Percentiles rank a stretch among this genome's conserved stretches.
Evolutionary conservation across 2,797 vertebrate species (phyloP).

Genomic region (Hipposideros larvatus): DNA sequence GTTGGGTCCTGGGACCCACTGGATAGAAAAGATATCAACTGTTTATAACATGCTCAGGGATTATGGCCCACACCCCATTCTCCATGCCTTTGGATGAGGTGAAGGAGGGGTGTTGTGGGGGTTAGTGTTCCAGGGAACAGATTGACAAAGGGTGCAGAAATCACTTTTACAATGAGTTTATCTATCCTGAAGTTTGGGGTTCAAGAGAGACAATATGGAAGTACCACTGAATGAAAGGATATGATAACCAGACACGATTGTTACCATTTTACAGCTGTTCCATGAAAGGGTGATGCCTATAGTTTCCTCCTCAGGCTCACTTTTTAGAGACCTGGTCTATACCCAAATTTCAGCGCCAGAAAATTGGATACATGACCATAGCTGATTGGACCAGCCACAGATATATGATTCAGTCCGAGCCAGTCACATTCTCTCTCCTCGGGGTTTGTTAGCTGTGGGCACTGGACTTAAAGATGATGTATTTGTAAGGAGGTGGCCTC

Average conservation of each 20-base stretch:
- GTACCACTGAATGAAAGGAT: neutral
- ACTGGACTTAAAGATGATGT: neutral
- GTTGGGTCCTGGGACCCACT: neutral
- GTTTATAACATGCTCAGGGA: neutral
- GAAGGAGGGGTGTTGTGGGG: neutral
- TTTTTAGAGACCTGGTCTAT: neutral
- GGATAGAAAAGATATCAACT: neutral
- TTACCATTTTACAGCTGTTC: neutral
- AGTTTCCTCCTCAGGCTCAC: neutral
- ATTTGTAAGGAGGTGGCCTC: neutral
- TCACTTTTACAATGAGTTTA: neutral
- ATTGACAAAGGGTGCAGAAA: neutral
- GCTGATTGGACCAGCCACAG: neutral
- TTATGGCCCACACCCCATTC: neutral
- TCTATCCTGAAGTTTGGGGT: neutral
- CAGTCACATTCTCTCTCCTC: neutral
- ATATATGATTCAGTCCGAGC: neutral
- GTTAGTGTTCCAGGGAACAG: neutral
- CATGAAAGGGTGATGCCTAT: too few species aligned
- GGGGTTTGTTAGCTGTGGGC: neutral
- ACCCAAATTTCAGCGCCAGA: neutral
- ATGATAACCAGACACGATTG: neutral
- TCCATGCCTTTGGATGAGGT: neutral
- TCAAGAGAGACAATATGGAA: neutral
- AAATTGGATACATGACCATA: neutral